Percentiles rank a stretch among this genome's conserved stretches.
Evolutionary conservation across 1,140 invertebrate genomes (phyloP).

Genomic region (Apocrypta bakeri): DNA sequence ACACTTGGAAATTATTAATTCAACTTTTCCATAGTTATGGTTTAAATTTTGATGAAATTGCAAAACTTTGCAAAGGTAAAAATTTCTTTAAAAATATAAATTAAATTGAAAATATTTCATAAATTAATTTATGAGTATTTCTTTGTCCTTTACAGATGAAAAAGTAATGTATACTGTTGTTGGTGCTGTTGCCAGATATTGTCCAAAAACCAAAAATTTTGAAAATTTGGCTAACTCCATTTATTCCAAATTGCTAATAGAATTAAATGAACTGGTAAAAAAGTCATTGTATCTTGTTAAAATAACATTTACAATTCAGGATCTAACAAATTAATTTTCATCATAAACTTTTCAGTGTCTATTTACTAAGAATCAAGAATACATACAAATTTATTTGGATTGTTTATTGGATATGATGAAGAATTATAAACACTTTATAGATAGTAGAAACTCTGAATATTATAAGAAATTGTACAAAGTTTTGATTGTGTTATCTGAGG

Average conservation of each 20-base stretch:
- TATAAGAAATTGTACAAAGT: constrained; percentile 47
- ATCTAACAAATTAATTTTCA: neutral
- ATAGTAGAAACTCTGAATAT: constrained; percentile 18
- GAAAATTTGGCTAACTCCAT: constrained; percentile 20
- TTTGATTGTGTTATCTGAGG: constrained; percentile 45
- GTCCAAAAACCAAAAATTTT: constrained; percentile 22
- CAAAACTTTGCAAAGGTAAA: constrained; percentile 1
- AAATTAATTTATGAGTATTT: neutral
- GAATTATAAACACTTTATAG: constrained; percentile 40
- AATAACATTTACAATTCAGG: neutral
- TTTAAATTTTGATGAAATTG: constrained; percentile 35
- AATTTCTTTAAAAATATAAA: constrained; percentile 15
- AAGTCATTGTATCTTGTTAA: neutral
- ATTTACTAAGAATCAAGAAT: neutral
- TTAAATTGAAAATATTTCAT: neutral
- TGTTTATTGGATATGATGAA: constrained; percentile 55
- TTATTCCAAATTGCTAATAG: constrained; percentile 47
- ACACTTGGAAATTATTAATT: constrained; percentile 37
- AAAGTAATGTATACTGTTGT: constrained; percentile 26
- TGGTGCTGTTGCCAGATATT: constrained; percentile 51
- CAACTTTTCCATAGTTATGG: neutral
- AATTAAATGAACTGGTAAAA: constrained; percentile 54
- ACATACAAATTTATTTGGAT: constrained; percentile 58
- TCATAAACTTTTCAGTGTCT: constrained; percentile 44
- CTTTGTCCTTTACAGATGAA: constrained; percentile 11